phyloP scores from a whole-genome alignment of 2,888 invertebrate genomes.

The Epinotia demarniana region DNA sequence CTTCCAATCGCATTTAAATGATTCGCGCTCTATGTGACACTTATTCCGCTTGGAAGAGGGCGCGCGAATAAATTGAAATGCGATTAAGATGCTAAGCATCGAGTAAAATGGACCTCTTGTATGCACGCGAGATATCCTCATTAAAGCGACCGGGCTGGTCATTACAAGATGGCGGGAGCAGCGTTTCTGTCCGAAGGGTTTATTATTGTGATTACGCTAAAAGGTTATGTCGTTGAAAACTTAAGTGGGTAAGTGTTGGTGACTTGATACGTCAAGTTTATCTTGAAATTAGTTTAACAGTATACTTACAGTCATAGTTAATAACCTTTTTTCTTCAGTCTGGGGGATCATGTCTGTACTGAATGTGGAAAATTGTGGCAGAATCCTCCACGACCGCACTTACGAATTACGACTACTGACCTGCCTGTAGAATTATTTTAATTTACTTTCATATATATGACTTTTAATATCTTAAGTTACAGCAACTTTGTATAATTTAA shows the following conservation, averaged over 20 bases:
- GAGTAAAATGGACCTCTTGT: conserved; percentile 5
- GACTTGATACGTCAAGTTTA: conserved; percentile 9
- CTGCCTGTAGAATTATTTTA: no score
- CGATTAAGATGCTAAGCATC: neutral
- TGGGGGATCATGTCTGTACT: neutral
- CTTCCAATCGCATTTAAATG: neutral
- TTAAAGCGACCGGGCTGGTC: conserved; percentile 11
- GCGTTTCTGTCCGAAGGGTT: conserved; percentile 1
- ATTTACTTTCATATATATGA: no score
- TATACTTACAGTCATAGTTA: conserved; percentile 1
- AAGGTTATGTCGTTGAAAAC: conserved; percentile 20
- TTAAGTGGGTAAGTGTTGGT: conserved; percentile 18
- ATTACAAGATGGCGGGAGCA: conserved; percentile 20
- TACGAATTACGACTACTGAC: no score
- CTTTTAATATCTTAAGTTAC: no score
- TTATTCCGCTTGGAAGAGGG: neutral
- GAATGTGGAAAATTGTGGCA: neutral
- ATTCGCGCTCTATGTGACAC: neutral
- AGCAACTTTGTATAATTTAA: no score
- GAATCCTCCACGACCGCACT: neutral
- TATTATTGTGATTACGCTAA: conserved; percentile 30
- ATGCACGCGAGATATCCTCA: conserved; percentile 25
- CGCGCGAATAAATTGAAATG: neutral
- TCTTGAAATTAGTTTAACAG: conserved; percentile 3
- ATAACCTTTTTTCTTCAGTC: neutral